Base-by-base conservation (phyloP, 2,113 vertebrate species). In the Ciconia boyciana region DNA sequence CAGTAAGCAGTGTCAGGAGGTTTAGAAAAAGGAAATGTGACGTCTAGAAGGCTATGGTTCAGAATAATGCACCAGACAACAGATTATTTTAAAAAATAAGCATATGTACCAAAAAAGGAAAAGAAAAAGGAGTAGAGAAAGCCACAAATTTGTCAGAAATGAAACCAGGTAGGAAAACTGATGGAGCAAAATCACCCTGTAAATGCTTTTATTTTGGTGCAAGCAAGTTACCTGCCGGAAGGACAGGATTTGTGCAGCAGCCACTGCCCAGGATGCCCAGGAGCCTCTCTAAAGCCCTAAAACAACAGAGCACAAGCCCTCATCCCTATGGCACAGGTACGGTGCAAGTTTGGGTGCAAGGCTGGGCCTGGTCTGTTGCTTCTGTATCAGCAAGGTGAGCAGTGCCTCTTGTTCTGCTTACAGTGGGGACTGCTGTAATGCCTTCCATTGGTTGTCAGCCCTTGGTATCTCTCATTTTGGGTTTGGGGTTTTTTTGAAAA, bases 271-370 rank as follows among this genome's bases (percentile, higher is more conserved):
- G 41, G 55, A n/a, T 58, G 25, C 24, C 26, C 80, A 68, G 76
- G 48, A 84, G 16, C 22, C 19, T 70, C 75, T 87, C 41, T 9
- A 48, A 55, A 15, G 17, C 54, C 60, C 65, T 46, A 66, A 83
- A 71, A 13, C 14, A 3, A 10, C 22, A 60, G 16, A 72, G 6
- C 43, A 69, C 39, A 51, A 90, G 13, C 49, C 20, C 13, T 57
- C 2, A 1, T 52, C n/a, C 31, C 62, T 79, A 3, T 2, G 1
- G 25, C 6, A 3, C 2, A 12, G 9, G 13, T 44, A 31, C 0
- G 1, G 48, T 54, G 57, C 41, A 65, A n/a, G 14, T 44, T 31
- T 60, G 64, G n/a, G 39, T 79, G 25, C 43, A 60, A 72, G 21
- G 9, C 52, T 80, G 61, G 22, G 19, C 18, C 71, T 83, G 80